A percentile compares a stretch with the other conserved stretches of the same genome.
phyloP scores from a whole-genome alignment of 64 coral and sea anemone species.

The Actinia tenebrosa region DNA sequence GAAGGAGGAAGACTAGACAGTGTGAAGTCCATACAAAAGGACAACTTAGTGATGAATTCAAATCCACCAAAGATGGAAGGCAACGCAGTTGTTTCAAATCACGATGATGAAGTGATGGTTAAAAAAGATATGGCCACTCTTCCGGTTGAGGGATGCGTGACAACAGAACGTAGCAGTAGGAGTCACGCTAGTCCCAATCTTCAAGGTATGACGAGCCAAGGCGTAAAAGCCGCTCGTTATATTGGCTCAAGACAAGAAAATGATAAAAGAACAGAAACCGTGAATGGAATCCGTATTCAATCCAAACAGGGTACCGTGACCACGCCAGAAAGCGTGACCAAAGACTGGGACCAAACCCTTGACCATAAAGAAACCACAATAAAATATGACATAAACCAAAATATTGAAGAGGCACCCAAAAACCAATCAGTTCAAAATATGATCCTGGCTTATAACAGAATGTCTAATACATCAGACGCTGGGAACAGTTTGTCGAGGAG shows the following conservation, averaged over 20 bases:
- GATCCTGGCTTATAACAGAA: background rate
- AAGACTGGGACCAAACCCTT: background rate
- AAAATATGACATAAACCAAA: background rate
- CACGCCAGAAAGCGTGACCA: background rate
- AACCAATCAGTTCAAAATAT: background rate
- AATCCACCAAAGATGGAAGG: background rate
- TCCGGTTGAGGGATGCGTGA: background rate
- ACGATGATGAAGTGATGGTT: background rate
- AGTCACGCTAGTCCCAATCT: background rate
- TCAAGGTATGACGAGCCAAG: background rate
- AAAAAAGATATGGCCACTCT: background rate
- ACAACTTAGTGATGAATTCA: background rate
- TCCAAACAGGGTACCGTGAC: background rate
- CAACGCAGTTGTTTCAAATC: background rate
- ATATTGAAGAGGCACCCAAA: background rate
- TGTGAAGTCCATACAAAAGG: background rate
- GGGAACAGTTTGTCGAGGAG: background rate
- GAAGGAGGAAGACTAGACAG: background rate
- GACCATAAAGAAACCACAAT: background rate
- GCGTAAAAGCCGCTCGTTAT: background rate
- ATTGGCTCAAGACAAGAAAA: background rate
- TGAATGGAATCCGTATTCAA: background rate
- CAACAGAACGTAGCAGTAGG: background rate
- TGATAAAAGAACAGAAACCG: background rate
- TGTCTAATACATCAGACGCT: background rate